Evolutionary conservation across 2,888 invertebrate species (phyloP).

Genomic region (Ptychoptera albimana): DNA sequence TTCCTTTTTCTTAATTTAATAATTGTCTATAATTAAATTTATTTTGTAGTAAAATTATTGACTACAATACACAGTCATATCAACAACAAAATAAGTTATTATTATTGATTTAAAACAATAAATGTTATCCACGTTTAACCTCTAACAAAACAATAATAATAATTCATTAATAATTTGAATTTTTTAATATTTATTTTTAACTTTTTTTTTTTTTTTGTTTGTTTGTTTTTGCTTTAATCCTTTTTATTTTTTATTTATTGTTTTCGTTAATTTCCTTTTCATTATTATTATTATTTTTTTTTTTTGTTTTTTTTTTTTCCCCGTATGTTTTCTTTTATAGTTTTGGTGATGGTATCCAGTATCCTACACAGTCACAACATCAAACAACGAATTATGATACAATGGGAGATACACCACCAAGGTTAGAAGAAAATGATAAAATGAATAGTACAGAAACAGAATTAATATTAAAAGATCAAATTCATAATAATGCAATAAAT

Average conservation of each 20-base stretch:
- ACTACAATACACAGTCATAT: too few species aligned
- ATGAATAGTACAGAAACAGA: slow-evolving; percentile 1
- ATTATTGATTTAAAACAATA: too few species aligned
- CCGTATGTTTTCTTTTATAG: slow-evolving; percentile 34
- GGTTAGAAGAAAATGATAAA: slow-evolving; percentile 41
- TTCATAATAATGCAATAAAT: slow-evolving; percentile 6
- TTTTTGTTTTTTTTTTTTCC: neutral
- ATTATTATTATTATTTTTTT: neutral
- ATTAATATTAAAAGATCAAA: neutral
- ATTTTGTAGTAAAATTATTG: too few species aligned
- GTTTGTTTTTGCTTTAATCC: neutral
- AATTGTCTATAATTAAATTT: too few species aligned
- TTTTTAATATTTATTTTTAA: too few species aligned
- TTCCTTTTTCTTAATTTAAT: too few species aligned
- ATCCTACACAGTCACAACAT: slow-evolving; percentile 57
- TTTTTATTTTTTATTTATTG: slow-evolving; percentile 1
- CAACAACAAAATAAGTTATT: too few species aligned
- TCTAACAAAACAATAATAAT: too few species aligned
- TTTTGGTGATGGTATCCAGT: slow-evolving; percentile 80
- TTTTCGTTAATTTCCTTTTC: slow-evolving; percentile 1
- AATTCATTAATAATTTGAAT: too few species aligned
- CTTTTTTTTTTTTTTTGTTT: neutral
- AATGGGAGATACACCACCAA: slow-evolving; percentile 74
- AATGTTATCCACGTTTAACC: too few species aligned
- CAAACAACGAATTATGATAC: slow-evolving; percentile 67